Conservation (phyloP, 2,113 vertebrate species). For the Prionailurus viverrinus region DNA sequence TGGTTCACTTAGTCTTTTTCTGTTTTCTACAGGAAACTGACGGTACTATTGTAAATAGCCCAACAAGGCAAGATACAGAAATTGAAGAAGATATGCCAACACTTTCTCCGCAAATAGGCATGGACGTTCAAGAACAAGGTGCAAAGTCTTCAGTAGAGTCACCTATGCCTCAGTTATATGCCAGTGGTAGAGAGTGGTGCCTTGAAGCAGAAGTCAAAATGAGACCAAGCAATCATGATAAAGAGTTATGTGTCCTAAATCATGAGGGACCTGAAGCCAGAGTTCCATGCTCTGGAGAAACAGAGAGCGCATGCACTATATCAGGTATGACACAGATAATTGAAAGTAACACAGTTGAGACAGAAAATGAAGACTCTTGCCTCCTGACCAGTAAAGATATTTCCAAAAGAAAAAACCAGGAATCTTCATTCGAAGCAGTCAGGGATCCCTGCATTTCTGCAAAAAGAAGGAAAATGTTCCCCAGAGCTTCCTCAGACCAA, state of each 20-base stretch:
- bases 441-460: conserved; percentile 58
- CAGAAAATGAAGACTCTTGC: conserved; percentile 26
- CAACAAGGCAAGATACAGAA: conserved; percentile 59
- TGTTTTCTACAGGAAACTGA: conserved; percentile 79
- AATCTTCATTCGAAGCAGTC: conserved; percentile 61
- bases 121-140: conserved; percentile 60
- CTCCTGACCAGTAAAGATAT: conserved; percentile 59
- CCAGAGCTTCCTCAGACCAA: conserved; percentile 44
- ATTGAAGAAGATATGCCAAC: conserved; percentile 84
- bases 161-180: conserved; percentile 79
- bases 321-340: neutral
- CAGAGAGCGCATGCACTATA: neutral
- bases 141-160: conserved; percentile 74
- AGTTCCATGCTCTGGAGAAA: neutral
- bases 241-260: neutral
- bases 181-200: neutral
- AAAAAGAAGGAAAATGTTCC: conserved; percentile 84
- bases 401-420: conserved; percentile 83
- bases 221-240: conserved; percentile 26
- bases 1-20: conserved; percentile 5
- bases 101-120: conserved; percentile 81
- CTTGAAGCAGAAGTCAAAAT: conserved; percentile 57
- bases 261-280: conserved; percentile 4
- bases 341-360: neutral
- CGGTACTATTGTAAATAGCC: conserved; percentile 54